A percentile compares a stretch with the other conserved stretches of the same genome.
Evolutionary conservation across 2,113 vertebrate genomes (phyloP).

Genomic region (Azemiops feae): DNA sequence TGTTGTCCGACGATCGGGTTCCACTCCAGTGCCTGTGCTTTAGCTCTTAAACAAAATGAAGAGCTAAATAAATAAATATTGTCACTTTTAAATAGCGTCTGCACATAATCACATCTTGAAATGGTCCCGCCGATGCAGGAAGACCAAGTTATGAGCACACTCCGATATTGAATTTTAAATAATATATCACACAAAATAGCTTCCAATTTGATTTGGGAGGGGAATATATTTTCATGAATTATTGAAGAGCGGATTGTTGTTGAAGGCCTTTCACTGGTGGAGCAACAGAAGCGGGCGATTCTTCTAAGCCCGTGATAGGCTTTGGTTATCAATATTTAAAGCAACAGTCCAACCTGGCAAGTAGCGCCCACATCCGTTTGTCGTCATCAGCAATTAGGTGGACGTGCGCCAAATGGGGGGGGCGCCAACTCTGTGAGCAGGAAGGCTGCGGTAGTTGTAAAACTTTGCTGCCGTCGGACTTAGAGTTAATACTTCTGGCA

Average conservation of each 20-base stretch:
- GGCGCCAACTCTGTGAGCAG: background rate
- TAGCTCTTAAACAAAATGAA: conserved; percentile 78
- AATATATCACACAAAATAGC: conserved; percentile 80
- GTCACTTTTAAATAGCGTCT: conserved; percentile 77
- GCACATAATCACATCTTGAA: conserved; percentile 73
- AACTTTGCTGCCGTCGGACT: background rate
- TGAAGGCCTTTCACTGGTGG: conserved; percentile 70
- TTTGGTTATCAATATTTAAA: conserved; percentile 79
- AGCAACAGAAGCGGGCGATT: conserved; percentile 70
- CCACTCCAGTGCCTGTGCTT: conserved; percentile 67
- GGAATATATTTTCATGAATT: conserved; percentile 80
- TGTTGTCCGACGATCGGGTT: conserved; percentile 72
- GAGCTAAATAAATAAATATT: conserved; percentile 65
- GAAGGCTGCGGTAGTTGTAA: background rate
- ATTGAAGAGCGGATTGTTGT: conserved; percentile 79
- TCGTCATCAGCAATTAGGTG: conserved; percentile 46
- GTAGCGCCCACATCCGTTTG: conserved; percentile 57
- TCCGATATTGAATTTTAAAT: conserved; percentile 83
- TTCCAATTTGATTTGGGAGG: conserved; percentile 77
- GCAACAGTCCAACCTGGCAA: conserved; percentile 60
- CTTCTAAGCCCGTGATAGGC: conserved; percentile 65
- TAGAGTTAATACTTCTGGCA: background rate
- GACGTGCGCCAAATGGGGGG: background rate
- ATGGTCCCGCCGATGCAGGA: conserved; percentile 62
- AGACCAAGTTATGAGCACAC: conserved; percentile 73